Evolutionary conservation across 1,140 invertebrate genomes (phyloP), one percentile per base, ranked within the genome.

Genomic region (Copidosoma floridanum): DNA sequence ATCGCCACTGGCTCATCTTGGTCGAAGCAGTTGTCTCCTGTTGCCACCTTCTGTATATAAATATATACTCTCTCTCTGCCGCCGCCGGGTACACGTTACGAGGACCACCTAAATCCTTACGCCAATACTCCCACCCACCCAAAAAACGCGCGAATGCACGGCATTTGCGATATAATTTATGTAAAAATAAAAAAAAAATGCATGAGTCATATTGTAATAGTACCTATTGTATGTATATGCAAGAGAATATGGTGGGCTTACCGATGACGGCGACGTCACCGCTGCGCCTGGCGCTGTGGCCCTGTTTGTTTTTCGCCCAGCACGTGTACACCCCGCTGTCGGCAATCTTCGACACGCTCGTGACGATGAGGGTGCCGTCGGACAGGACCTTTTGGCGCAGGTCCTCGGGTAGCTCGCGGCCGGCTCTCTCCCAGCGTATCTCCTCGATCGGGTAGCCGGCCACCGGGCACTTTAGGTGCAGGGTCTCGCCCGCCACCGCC

Each of bases 391-490:
- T 88, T 68, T 94, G 92, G 10, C 91, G 82, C 64, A 93, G 83
- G 69, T 93, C 91, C 57, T 90, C 87, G 0, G 92, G 92, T 32
- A 95, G 76, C 65, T 88, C 85, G 24, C 85, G 81, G n/a, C 87
- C 88, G 40, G 84, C 86, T 71, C 89, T 85, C 71, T 90, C 88
- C 92, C 92, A 94, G 35, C 86, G 86, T 57, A 93, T 89, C 66
- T 89, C 85, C 61, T 89, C 86, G 57, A 94, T 89, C 7, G 92
- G 92, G 75, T 91, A 93, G 3, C 92, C 90, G 5, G 90, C 90
- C 0, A 93, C 92, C 7, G 92, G 92, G 79, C 93, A 95, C 70
- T 90, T 88, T 16, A 95, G 79, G 43, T 86, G 83, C 50, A 94
- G 81, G 47, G 84, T 85, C 73, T 92, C 88, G 29, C 91, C 91